Base-by-base conservation (phyloP, 2,888 invertebrate species). In the Cremastobaeus sp. region DNA sequence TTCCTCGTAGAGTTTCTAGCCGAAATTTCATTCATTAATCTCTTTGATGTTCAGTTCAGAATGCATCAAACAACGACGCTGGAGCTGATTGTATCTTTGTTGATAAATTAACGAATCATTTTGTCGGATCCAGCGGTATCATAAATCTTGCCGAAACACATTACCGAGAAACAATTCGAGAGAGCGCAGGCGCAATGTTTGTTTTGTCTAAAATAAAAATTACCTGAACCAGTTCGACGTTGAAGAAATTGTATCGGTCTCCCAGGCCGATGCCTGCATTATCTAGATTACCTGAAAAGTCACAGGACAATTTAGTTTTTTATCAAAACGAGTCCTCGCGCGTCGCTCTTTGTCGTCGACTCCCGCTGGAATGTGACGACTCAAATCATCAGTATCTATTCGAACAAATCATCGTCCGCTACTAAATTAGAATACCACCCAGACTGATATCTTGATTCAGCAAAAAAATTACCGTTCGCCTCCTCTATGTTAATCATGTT, bases 221-320 rank as follows among this genome's bases (percentile, higher is more conserved):
- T 80, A 89, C 89, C 72, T 89, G 88, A 0, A 91, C 85, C 9
- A 91, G 88, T 74, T 91, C 90, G 14, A 89, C 88, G 77, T 91
- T 91, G 81, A 91, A 91, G 80, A 88, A 91, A 83, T 90, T 90
- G 21, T 90, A 84, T 0, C 91, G 87, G 37, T 85, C 82, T 4
- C 74, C 71, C 34, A 59, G 41, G 20, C 62, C 18, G 21, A 55
- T 14, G 43, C 66, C 11, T 48, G 11, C 30, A 11, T 25, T 39
- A 54, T 43, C 28, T 11, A 9, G 4, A 30, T 68, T 25, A 4
- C 3, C 77, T 78, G 57, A 37, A 66, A 76, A 45, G 2, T 45
- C 6, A 35, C n/a, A n/a, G n/a, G n/a, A n/a, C n/a, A n/a, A n/a
- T n/a, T n/a, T n/a, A n/a, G n/a, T n/a, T n/a, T n/a, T n/a, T n/a